These are phyloP conservation scores for Semicossyphus pulcher DNA, from an alignment of 2,113 vertebrate species.

Conservation along the genomic window DNA sequence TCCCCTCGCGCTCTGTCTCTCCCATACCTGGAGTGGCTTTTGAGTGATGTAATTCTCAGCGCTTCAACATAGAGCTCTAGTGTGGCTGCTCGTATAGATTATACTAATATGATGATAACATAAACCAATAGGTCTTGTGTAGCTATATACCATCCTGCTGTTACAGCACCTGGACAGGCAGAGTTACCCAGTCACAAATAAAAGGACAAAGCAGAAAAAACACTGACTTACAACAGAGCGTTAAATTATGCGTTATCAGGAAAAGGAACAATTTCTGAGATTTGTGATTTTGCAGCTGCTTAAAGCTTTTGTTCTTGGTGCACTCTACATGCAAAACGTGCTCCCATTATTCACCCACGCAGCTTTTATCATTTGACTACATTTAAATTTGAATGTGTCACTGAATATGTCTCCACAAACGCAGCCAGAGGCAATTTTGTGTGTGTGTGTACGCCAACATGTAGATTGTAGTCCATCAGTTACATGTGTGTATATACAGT, in stretches of 20 bases:
- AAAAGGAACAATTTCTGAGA: conserved; percentile 3
- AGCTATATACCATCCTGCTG: background rate
- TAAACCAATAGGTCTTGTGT: background rate
- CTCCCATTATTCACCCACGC: conserved; percentile 40
- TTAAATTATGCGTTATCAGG: conserved; percentile 11
- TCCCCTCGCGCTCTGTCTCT: too few species aligned
- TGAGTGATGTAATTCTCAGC: too few species aligned
- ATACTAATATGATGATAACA: too few species aligned
- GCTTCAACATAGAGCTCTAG: too few species aligned
- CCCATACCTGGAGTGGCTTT: too few species aligned
- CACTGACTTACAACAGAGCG: background rate
- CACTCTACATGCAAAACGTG: conserved; percentile 28
- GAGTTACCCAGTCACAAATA: background rate
- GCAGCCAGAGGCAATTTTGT: conserved; percentile 23
- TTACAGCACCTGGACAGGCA: background rate
- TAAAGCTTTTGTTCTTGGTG: conserved; percentile 31
- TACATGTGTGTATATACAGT: background rate
- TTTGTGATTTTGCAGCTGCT: background rate
- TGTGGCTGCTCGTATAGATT: too few species aligned
- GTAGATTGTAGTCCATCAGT: background rate
- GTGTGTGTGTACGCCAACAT: background rate
- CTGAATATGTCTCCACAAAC: conserved; percentile 30
- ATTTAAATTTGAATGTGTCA: conserved; percentile 42
- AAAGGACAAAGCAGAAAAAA: too few species aligned
- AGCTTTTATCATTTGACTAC: conserved; percentile 43